These are phyloP conservation scores for Melinaea marsaeus DNA, from an alignment of 2,888 invertebrate species.

Conservation along the genomic window DNA sequence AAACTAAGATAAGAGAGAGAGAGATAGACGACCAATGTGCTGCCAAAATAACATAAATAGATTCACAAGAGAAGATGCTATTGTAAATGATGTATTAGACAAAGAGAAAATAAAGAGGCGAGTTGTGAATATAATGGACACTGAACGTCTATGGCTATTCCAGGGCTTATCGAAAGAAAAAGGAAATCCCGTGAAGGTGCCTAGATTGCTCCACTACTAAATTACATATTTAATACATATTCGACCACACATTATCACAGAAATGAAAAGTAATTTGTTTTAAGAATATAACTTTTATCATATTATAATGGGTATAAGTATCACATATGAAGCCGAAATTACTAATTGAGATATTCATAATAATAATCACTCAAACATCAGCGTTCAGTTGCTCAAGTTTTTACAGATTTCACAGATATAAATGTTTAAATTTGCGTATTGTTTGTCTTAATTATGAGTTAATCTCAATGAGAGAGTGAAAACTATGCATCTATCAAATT, in stretches of 20 bases:
- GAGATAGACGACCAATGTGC: conserved; percentile 33
- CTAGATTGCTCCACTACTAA: conserved; percentile 66
- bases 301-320: too few relatives aligned
- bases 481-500: too few relatives aligned
- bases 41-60: conserved; percentile 36
- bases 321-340: too few relatives aligned
- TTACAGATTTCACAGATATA: too few relatives aligned
- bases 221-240: conserved; percentile 72
- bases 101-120: conserved; percentile 47
- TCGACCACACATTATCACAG: conserved; percentile 67
- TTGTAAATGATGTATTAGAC: conserved; percentile 37
- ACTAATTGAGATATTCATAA: too few relatives aligned
- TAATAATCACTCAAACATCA: too few relatives aligned
- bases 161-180: conserved; percentile 50
- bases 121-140: conserved; percentile 50
- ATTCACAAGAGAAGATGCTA: conserved; percentile 42
- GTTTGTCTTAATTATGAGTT: too few relatives aligned
- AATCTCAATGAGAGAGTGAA: too few relatives aligned
- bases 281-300: too few relatives aligned
- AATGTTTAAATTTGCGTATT: too few relatives aligned
- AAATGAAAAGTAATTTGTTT: conserved; percentile 60
- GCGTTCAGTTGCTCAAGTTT: too few relatives aligned
- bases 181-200: conserved; percentile 65
- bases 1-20: conserved; percentile 35
- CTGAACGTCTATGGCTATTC: conserved; percentile 42